These are phyloP conservation scores for Calonectris borealis DNA, from an alignment of 2,113 vertebrate species.

Conservation along the genomic window DNA sequence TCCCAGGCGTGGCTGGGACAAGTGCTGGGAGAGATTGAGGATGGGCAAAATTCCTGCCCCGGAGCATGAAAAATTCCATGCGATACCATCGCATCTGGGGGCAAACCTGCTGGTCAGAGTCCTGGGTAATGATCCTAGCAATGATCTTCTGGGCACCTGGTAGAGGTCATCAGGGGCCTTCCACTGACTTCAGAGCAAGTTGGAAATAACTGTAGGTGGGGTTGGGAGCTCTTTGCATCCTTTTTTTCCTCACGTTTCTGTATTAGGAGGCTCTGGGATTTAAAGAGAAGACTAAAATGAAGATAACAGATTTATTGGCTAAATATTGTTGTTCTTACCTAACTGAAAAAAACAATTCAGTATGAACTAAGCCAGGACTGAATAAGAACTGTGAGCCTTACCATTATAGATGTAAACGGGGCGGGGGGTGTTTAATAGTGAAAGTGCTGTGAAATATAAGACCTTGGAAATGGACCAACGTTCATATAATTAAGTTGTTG, in stretches of 20 bases:
- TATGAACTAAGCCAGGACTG: neutral
- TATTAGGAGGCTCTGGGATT: neutral
- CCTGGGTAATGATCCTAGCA: neutral
- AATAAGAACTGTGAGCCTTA: neutral
- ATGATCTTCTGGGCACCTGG: neutral
- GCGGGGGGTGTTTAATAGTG: accelerated
- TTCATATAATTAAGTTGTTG: neutral
- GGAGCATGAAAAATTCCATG: neutral
- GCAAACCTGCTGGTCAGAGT: neutral
- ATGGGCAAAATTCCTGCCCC: neutral
- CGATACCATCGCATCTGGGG: neutral
- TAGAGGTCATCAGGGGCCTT: neutral
- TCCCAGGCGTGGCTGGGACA: neutral
- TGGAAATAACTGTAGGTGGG: neutral
- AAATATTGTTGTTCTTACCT: neutral
- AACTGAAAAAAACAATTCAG: neutral
- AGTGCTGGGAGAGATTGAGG: neutral
- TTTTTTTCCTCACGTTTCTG: neutral
- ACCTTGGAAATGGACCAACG: neutral
- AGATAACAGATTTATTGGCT: neutral
- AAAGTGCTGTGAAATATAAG: neutral
- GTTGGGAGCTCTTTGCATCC: neutral
- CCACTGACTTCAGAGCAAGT: neutral
- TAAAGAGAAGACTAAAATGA: neutral
- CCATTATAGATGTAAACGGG: neutral